Conservation (phyloP, 2,797 vertebrate genomes). For the Garrulus glandarius region DNA sequence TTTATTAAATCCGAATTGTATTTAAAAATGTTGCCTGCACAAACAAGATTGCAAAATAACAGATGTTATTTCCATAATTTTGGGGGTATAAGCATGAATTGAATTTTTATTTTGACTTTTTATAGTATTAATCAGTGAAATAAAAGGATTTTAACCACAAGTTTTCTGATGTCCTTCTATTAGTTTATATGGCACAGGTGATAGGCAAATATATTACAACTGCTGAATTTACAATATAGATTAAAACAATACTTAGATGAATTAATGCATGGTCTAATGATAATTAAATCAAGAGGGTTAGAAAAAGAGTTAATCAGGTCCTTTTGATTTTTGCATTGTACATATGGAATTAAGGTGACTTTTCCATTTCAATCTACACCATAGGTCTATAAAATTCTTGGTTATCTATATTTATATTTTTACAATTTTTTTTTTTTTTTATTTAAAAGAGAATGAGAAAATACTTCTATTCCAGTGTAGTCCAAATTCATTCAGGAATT, state of each 20-base stretch:
- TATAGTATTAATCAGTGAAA: background rate
- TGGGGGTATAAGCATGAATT: background rate
- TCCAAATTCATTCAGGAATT: background rate
- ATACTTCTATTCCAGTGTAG: background rate
- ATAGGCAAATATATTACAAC: background rate
- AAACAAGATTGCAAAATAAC: background rate
- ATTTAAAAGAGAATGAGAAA: background rate
- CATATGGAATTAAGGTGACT: background rate
- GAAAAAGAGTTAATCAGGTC: background rate
- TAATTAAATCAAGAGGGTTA: background rate
- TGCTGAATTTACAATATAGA: background rate
- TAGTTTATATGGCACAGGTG: background rate
- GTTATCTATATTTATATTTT: background rate
- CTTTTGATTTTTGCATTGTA: background rate
- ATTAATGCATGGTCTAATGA: background rate
- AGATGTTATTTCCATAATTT: conserved; percentile 16
- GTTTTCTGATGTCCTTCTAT: background rate
- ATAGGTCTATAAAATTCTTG: background rate
- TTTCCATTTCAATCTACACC: background rate
- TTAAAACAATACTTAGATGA: background rate
- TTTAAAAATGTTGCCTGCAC: background rate
- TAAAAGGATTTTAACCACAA: background rate
- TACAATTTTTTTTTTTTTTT: background rate
- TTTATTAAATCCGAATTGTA: conserved; percentile 11
- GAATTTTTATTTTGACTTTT: conserved; percentile 10